Evolutionary conservation across 2,888 invertebrate genomes (phyloP), one percentile per base, ranked within the genome.

Genomic region (Crioceris asparagi): DNA sequence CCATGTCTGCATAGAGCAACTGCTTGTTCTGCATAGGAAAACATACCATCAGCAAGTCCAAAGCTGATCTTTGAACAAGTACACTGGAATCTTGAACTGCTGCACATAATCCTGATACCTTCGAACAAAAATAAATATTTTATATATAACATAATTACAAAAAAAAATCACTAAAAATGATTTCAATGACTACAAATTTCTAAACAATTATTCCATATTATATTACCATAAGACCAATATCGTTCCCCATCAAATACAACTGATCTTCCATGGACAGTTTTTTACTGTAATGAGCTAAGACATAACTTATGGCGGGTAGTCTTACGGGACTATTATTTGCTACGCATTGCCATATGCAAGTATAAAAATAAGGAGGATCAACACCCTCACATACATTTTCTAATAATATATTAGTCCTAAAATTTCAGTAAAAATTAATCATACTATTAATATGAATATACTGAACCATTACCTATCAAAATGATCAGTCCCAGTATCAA

Each of bases 281-380:
- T 57, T 79, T 79, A 58, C 86, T 86, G 55, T 83, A 87, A 62
- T 87, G 86, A 23, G 75, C 71, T 45, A 86, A 65, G 32, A 87
- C 75, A 59, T 80, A 92, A 30, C 78, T 77, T 49, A 88, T 78
- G 10, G 87, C 91, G 3, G 87, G 83, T 46, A 87, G 67, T 35
- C 91, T 74, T 19, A 88, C 80, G 3, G 78, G 75, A 17, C 85
- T 79, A 62, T 85, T 85, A 30, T 82, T 79, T 23, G 82, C 74
- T 34, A 91, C 74, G 55, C 86, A 83, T 56, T 86, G 83, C 92
- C 92, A 92, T 29, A 92, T 68, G 57, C 85, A 84, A 1, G 83
- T 81, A 64, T 86, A 91, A 66, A 91, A 92, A 59, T 80, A 81
- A 38, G 73, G 71, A 1, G 77, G 71, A 35, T 81, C 84, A 8